Evolutionary conservation across 2,888 invertebrate species (phyloP), one percentile per base, ranked within the genome.

Genomic region (Tribolium freemani): DNA sequence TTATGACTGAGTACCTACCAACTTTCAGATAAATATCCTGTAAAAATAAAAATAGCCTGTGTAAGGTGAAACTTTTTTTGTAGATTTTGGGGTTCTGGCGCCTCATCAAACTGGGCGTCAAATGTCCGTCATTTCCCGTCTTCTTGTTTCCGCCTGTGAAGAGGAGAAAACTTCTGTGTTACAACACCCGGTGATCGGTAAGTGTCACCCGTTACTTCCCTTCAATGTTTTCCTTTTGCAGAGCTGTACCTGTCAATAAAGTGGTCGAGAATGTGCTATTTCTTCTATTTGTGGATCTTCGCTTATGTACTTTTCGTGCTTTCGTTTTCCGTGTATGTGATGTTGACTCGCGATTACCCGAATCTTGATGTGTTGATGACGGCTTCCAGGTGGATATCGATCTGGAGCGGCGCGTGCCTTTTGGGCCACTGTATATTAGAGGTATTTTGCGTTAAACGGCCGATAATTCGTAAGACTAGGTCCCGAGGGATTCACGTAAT

Each of bases 241-340:
- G 79, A 80, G 44, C 73, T 80, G 0, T 79, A 74, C 57, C 84
- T 81, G 6, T 68, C 75, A 3, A 57, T 89, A 21, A 89, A 90
- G 80, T 90, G 89, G 89, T 77, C 84, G n/a, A 86, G 84, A 75
- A 85, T 89, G 13, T 83, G 88, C 50, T 81, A 83, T 51, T 88
- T 89, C 74, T 89, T 89, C 78, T 87, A 86, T 66, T 75, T 86
- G 16, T 81, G 88, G 56, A 84, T 88, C 5, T 73, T 80, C 13
- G 78, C 85, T 13, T 87, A 88, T 69, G 76, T 85, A 1, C 73
- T 84, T 6, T 87, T 88, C 74, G 88, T 87, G 13, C 70, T 84
- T 1, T 86, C 87, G 5, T 77, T 88, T 44, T 88, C 88, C 1
- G 68, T 79, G 9, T 87, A 86, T 73, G 83, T 83, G 11, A 74